phyloP scores from a whole-genome alignment of 2,888 invertebrate genomes.

The Drosophila imparisetae region DNA sequence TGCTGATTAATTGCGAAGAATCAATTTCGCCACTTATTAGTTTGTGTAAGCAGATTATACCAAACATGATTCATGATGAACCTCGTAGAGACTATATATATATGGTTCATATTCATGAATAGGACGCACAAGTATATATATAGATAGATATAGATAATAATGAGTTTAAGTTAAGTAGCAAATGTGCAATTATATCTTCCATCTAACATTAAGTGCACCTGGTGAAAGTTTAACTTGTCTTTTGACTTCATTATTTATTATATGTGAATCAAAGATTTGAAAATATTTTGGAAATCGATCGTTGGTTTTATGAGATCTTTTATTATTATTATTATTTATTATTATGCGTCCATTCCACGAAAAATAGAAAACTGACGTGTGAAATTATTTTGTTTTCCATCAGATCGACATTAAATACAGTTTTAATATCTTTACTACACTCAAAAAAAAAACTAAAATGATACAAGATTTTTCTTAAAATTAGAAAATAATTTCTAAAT shows the following conservation, averaged over 20 bases:
- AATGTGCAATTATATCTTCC: not conserved
- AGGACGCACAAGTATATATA: not conserved
- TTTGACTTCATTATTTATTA: not conserved
- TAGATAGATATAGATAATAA: not conserved
- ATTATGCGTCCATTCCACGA: not conserved
- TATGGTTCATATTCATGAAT: not conserved
- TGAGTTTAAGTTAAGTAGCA: not conserved
- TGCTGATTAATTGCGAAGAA: not conserved
- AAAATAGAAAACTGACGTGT: not conserved
- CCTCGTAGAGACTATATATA: no score
- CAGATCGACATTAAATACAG: not conserved
- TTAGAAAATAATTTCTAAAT: not conserved
- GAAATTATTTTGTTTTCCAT: not conserved
- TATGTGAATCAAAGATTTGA: not conserved
- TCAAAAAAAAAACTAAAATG: not conserved
- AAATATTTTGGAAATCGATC: not conserved
- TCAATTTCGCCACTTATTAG: not conserved
- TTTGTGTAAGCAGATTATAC: not conserved
- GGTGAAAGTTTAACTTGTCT: not conserved
- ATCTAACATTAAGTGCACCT: not conserved
- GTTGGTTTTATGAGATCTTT: not conserved
- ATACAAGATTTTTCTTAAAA: not conserved
- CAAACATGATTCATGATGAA: not conserved
- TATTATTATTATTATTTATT: not conserved
- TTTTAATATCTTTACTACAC: not conserved